Evolutionary conservation across 2,113 vertebrate genomes (phyloP), one percentile per base, ranked within the genome.

Genomic region (Bucco capensis): DNA sequence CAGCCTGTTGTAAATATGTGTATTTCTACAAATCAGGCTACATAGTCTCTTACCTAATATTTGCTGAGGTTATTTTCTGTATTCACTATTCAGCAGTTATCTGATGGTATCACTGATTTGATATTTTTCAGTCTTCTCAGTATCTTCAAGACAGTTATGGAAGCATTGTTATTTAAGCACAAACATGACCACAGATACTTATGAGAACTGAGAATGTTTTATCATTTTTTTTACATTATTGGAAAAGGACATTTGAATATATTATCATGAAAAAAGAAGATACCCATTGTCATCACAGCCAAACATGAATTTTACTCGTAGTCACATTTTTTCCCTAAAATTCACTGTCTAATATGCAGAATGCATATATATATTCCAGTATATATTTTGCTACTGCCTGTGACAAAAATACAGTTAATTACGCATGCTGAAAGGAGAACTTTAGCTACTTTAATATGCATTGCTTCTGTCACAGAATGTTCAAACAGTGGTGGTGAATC

Each of bases 401-500:
- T 62, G 74, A 92, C 40, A 87, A 83, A 93, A 89, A 78, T 87
- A 56, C 65, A 78, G 74, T 72, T 94, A 96, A 93, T 93, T 83
- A 92, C 50, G 69, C 51, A 78, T 92, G 75, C 88, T 88, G 88
- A 88, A 95, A 92, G 46, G 53, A 95, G 78, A 93, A 87, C 53
- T 85, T 87, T 53, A 96, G 47, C 91, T 96, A 62, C 86, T 95
- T 96, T 83, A 90, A 88, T 89, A 95, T 96, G 86, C 86, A 93
- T 95, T 97, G 78, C 81, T 94, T 88, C 83, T 94, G 94, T 89
- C 90, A 95, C 78, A 93, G 92, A 75, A 87, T 69, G 35, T 89
- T 96, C 86, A 95, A 95, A 88, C 67, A 80, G 42, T 66, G 46
- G 64, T 76, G 51, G 83, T 94, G 92, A 95, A 95, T 95, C 94